These are phyloP conservation scores for Pogonus chalceus DNA, from an alignment of 1,140 invertebrate genomes.

Conservation along the genomic window DNA sequence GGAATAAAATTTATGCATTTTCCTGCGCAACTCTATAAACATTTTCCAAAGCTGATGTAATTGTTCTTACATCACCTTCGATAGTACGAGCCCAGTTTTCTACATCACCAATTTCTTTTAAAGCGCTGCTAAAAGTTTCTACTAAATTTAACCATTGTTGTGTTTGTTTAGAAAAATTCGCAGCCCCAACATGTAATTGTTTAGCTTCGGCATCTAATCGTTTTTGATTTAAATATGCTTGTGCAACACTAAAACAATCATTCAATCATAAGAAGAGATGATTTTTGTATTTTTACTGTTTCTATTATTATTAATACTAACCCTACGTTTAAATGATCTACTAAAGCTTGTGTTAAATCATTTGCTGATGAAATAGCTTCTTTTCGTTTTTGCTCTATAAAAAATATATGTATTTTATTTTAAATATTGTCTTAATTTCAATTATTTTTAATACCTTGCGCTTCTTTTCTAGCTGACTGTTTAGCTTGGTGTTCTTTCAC, in stretches of 20 bases:
- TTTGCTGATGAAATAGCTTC: slow-evolving; percentile 87
- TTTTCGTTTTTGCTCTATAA: slow-evolving; percentile 80
- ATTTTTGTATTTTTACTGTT: neutral
- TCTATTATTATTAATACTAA: slow-evolving; percentile 37
- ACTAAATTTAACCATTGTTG: slow-evolving; percentile 91
- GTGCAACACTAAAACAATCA: slow-evolving; percentile 62
- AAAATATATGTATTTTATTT: slow-evolving; percentile 18
- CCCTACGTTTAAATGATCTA: slow-evolving; percentile 97
- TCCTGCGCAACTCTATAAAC: slow-evolving; percentile 76
- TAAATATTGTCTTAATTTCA: slow-evolving; percentile 11
- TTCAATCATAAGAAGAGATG: slow-evolving; percentile 7
- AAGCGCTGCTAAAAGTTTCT: slow-evolving; percentile 87
- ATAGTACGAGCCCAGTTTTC: slow-evolving; percentile 98
- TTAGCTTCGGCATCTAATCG: slow-evolving; percentile 94
- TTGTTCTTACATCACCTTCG: slow-evolving; percentile 89
- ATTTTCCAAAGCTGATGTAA: slow-evolving; percentile 87
- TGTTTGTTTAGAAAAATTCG: slow-evolving; percentile 92
- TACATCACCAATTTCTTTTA: slow-evolving; percentile 98
- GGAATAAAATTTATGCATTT: slow-evolving; percentile 9
- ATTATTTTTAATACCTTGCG: slow-evolving; percentile 54
- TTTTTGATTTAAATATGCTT: slow-evolving; percentile 97
- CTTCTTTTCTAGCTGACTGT: slow-evolving; percentile 65
- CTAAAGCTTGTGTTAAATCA: slow-evolving; percentile 84
- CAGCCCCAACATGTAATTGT: slow-evolving; percentile 86
- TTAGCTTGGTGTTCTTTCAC: slow-evolving; percentile 80